Conservation (phyloP, 2,888 invertebrate genomes). For the Caenorhabditis sp. region DNA sequence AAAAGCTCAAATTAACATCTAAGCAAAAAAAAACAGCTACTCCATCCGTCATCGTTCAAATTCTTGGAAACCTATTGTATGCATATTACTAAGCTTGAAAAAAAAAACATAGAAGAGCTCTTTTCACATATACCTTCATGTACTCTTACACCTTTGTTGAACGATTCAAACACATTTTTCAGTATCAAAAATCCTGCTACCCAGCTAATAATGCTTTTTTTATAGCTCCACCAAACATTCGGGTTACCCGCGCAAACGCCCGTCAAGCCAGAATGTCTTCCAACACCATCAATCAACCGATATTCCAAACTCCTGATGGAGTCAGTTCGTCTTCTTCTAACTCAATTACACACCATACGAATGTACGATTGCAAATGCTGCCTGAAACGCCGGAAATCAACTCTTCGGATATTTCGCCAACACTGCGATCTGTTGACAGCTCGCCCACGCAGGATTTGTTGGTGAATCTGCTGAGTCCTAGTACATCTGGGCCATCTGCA, state of each 20-base stretch:
- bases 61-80: too few species aligned
- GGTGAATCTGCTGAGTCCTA: not conserved
- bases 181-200: too few species aligned
- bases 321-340: not conserved
- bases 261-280: not conserved
- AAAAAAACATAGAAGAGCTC: too few species aligned
- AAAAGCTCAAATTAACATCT: too few species aligned
- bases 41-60: too few species aligned
- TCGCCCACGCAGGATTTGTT: not conserved
- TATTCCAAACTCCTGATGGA: not conserved
- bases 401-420: not conserved
- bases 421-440: not conserved
- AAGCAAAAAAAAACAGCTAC: too few species aligned
- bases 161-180: too few species aligned
- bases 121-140: too few species aligned
- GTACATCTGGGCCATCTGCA: slow-evolving; percentile 3
- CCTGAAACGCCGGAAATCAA: not conserved
- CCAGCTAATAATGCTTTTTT: too few species aligned
- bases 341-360: not conserved
- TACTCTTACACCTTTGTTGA: too few species aligned
- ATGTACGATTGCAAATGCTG: not conserved
- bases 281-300: not conserved
- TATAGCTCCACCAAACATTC: slow-evolving; percentile 6
- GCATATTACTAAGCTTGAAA: too few species aligned
- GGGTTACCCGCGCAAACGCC: slow-evolving; percentile 1